Evolutionary conservation across 2,113 vertebrate genomes (phyloP).

Genomic region (Rhinogobius similis): DNA sequence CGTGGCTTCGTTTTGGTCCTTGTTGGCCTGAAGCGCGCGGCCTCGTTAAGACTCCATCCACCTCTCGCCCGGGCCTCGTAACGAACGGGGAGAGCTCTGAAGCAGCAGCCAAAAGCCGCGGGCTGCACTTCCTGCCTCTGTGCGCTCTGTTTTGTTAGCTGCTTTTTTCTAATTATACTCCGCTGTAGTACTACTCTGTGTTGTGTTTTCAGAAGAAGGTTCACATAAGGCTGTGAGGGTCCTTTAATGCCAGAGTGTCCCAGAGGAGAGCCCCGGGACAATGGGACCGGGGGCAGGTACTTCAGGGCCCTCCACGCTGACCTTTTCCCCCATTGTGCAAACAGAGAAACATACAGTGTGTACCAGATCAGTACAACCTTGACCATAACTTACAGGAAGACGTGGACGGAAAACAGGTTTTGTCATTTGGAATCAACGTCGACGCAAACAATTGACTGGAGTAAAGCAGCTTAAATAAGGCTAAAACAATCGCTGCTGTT

Average conservation of each 20-base stretch:
- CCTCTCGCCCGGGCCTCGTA: constrained; percentile 52
- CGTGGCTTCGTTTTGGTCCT: constrained; percentile 15
- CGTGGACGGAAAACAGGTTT: not conserved
- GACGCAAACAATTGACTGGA: too few relatives aligned
- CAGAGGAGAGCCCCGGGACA: constrained; percentile 68
- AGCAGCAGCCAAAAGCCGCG: constrained; percentile 62
- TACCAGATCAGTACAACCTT: too few relatives aligned
- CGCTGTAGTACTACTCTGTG: constrained; percentile 34
- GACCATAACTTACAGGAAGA: too few relatives aligned
- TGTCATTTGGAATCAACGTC: too few relatives aligned
- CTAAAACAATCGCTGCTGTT: too few relatives aligned
- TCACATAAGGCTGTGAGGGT: constrained; percentile 52
- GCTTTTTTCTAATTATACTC: constrained; percentile 65
- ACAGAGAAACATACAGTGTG: constrained; percentile 28
- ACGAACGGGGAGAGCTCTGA: constrained; percentile 55
- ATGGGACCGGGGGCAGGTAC: constrained; percentile 44
- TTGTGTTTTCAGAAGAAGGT: constrained; percentile 34
- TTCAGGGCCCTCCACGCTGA: constrained; percentile 43
- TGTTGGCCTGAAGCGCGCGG: constrained; percentile 23
- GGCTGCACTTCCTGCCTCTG: constrained; percentile 68
- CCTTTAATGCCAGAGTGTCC: constrained; percentile 60
- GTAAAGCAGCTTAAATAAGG: too few relatives aligned
- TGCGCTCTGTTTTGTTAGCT: constrained; percentile 63
- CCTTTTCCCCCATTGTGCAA: constrained; percentile 44
- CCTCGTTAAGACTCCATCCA: constrained; percentile 36